phyloP scores from a whole-genome alignment of 2,113 vertebrate genomes.

The Centropus bengalensis region DNA sequence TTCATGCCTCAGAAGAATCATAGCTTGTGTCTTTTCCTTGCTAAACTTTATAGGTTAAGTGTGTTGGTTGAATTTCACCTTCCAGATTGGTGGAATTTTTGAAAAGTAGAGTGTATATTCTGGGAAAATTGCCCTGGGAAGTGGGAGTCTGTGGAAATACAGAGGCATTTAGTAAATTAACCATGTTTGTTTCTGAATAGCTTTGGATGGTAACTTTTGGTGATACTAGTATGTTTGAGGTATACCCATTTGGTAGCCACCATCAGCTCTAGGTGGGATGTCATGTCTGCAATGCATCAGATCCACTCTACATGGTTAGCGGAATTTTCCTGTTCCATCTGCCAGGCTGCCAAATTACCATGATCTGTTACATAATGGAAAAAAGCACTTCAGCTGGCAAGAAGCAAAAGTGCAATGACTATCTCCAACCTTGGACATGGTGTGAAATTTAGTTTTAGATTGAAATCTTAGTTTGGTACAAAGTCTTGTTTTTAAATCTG shows the following conservation, averaged over 20 bases:
- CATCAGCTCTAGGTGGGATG: neutral
- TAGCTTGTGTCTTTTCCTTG: neutral
- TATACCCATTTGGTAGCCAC: neutral
- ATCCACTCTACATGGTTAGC: neutral
- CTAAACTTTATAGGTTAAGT: neutral
- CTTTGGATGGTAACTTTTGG: neutral
- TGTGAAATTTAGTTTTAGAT: neutral
- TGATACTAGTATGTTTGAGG: neutral
- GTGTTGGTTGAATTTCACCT: neutral
- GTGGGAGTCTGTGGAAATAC: neutral
- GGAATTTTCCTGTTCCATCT: neutral
- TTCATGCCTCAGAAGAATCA: neutral
- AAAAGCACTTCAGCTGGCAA: neutral
- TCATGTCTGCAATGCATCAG: neutral
- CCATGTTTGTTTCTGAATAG: neutral
- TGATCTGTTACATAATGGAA: neutral
- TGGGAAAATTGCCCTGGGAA: neutral
- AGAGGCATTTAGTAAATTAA: neutral
- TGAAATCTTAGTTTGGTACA: neutral
- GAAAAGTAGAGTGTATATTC: neutral
- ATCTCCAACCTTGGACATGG: neutral
- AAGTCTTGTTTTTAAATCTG: neutral
- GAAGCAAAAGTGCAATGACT: neutral
- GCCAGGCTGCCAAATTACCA: neutral
- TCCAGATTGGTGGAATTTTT: neutral